Evolutionary conservation across 2,113 vertebrate genomes (phyloP).

Genomic region (Puntigrus tetrazona): DNA sequence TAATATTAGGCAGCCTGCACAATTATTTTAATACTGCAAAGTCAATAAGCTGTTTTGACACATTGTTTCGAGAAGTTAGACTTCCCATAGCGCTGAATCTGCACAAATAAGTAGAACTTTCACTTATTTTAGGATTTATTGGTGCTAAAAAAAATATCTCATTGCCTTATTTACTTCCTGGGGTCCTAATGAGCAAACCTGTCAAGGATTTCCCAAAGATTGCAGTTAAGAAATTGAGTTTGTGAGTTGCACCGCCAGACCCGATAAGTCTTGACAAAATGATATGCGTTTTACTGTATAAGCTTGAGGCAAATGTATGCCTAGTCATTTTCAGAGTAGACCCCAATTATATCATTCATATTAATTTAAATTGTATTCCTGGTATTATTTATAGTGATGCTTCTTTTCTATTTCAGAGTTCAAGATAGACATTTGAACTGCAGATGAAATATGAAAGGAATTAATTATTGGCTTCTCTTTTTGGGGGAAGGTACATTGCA

Average conservation of each 20-base stretch:
- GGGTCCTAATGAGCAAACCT: not conserved
- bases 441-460: not conserved
- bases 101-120: not conserved
- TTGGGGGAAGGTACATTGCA: not conserved
- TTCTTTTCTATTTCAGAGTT: not conserved
- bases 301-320: not conserved
- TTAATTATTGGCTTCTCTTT: not conserved
- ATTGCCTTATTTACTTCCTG: not conserved
- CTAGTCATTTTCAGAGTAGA: not conserved
- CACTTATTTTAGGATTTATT: not conserved
- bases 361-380: not conserved
- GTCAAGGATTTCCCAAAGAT: not conserved
- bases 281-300: not conserved
- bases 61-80: not conserved
- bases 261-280: not conserved
- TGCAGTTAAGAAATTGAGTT: not conserved
- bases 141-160: not conserved
- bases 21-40: not conserved
- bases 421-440: not conserved
- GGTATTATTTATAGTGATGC: not conserved
- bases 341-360: not conserved
- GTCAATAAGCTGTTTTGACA: not conserved
- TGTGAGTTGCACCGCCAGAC: not conserved
- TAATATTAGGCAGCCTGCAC: not conserved
- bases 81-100: not conserved